Conservation (phyloP, 2,113 vertebrate species). For the Hirundichthys speculiger region DNA sequence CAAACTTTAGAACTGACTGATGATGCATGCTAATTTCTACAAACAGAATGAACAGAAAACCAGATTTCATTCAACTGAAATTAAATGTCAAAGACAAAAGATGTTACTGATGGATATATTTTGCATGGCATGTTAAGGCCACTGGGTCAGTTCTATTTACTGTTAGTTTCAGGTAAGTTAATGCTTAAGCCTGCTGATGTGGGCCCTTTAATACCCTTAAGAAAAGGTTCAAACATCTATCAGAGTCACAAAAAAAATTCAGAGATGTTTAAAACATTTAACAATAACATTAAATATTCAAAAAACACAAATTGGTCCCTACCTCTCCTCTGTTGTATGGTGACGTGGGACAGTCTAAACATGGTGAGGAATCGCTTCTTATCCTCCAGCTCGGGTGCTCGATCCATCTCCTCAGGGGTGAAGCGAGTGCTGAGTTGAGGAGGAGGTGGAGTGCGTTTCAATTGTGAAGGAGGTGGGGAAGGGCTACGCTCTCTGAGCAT, state of each 20-base stretch:
- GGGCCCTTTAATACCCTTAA: neutral
- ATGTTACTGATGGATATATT: slow-evolving; percentile 16
- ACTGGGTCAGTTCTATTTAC: slow-evolving; percentile 2
- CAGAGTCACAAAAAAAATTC: neutral
- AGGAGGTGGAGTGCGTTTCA: slow-evolving; percentile 86
- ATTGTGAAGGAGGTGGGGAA: slow-evolving; percentile 85
- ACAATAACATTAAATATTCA: no score
- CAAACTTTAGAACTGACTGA: slow-evolving; percentile 12
- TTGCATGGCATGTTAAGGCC: slow-evolving; percentile 10
- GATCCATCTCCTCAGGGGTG: slow-evolving; percentile 96
- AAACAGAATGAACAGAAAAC: slow-evolving; percentile 37
- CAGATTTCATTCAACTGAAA: slow-evolving; percentile 28
- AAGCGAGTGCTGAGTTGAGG: slow-evolving; percentile 91
- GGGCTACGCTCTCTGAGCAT: slow-evolving; percentile 96
- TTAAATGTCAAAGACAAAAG: slow-evolving; percentile 28
- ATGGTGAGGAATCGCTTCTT: slow-evolving; percentile 96
- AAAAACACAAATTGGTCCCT: slow-evolving; percentile 8
- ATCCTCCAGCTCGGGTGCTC: slow-evolving; percentile 93
- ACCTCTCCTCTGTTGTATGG: slow-evolving; percentile 92
- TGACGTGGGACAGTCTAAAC: slow-evolving; percentile 95
- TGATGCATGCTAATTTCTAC: slow-evolving; percentile 15
- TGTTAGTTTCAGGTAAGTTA: slow-evolving; percentile 6
- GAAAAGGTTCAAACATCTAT: slow-evolving; percentile 5
- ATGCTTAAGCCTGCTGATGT: neutral
- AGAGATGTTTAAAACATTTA: neutral